These are phyloP conservation scores for Linyphia triangularis DNA, from an alignment of 2,888 invertebrate genomes.

Conservation along the genomic window DNA sequence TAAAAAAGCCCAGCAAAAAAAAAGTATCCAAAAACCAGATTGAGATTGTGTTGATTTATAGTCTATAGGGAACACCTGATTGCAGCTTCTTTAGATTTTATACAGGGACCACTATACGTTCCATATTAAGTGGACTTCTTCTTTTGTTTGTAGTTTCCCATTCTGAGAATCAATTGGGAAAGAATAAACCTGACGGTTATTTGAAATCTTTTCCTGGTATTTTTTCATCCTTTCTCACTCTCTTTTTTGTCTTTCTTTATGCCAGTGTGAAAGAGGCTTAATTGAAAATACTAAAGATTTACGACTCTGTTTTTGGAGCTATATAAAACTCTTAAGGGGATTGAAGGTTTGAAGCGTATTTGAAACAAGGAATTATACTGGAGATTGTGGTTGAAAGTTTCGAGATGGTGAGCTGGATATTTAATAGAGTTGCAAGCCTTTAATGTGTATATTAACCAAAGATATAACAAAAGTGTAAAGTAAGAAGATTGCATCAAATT, in stretches of 20 bases:
- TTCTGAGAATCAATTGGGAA: conserved; percentile 38
- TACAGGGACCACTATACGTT: no score
- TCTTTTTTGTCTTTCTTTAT: neutral
- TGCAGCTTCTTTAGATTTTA: conserved; percentile 18
- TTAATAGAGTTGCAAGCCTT: no score
- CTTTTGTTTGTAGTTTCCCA: neutral
- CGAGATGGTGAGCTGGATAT: no score
- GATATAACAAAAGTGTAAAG: no score
- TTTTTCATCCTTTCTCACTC: neutral
- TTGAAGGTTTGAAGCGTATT: neutral
- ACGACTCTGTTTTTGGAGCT: conserved; percentile 12
- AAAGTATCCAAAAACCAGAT: neutral
- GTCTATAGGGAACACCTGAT: conserved; percentile 18
- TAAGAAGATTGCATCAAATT: no score
- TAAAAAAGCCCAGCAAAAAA: no score
- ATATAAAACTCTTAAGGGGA: neutral
- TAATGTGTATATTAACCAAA: no score
- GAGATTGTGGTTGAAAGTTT: no score
- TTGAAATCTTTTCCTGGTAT: conserved; percentile 31
- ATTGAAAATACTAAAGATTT: conserved; percentile 57
- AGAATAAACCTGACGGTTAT: conserved; percentile 56
- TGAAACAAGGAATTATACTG: no score
- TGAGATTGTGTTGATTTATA: conserved; percentile 22
- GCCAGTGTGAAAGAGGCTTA: conserved; percentile 28
- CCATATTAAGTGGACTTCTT: conserved; percentile 34